These are phyloP conservation scores for Apocrypta bakeri DNA, from an alignment of 1,140 invertebrate species.

Conservation along the genomic window DNA sequence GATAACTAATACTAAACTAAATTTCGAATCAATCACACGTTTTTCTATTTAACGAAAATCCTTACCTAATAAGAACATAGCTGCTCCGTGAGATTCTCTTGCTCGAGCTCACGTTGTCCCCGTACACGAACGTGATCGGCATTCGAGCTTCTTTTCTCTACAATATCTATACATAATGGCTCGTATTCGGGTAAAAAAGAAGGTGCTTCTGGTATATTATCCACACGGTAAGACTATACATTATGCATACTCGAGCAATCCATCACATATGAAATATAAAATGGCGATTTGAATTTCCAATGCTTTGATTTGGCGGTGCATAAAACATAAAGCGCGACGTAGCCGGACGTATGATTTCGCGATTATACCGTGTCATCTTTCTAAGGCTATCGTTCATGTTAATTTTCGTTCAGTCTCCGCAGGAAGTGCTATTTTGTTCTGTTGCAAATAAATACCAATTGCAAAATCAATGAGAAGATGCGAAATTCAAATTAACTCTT, in stretches of 20 bases:
- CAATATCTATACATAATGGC: too few species aligned
- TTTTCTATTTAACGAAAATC: too few species aligned
- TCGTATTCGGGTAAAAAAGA: too few species aligned
- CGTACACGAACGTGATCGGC: not conserved
- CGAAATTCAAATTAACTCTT: too few species aligned
- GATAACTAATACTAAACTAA: too few species aligned
- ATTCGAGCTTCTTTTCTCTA: not conserved
- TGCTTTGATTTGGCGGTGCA: not conserved
- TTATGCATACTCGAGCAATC: not conserved
- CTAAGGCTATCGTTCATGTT: conserved; percentile 40
- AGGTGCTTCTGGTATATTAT: too few species aligned
- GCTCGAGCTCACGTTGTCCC: too few species aligned
- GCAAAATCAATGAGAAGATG: too few species aligned
- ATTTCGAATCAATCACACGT: too few species aligned
- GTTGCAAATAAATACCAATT: too few species aligned
- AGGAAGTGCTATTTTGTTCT: conserved; percentile 1
- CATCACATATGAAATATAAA: conserved; percentile 5
- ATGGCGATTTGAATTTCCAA: conserved; percentile 41
- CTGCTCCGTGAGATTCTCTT: not conserved
- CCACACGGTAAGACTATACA: too few species aligned
- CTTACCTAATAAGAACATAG: too few species aligned
- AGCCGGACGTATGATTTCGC: conserved; percentile 43
- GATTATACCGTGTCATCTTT: conserved; percentile 44
- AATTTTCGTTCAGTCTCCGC: conserved; percentile 23
- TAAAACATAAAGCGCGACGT: conserved; percentile 1